Evolutionary conservation across 2,888 invertebrate genomes (phyloP).

Genomic region (Patella depressa): DNA sequence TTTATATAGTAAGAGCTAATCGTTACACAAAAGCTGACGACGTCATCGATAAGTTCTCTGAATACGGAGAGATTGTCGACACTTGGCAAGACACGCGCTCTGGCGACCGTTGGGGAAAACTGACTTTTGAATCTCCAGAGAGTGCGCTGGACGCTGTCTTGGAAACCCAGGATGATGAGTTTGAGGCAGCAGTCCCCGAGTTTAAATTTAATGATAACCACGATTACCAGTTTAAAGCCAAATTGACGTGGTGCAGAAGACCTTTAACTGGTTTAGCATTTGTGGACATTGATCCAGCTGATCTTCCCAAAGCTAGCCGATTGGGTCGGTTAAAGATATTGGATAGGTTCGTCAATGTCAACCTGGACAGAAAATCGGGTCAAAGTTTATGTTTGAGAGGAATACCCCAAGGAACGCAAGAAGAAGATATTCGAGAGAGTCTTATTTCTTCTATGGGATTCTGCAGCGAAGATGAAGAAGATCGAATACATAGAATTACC

Average conservation of each 20-base stretch:
- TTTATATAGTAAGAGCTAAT: conserved; percentile 37
- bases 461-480: background rate
- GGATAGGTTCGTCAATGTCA: conserved; percentile 17
- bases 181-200: conserved; percentile 36
- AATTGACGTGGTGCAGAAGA: conserved; percentile 51
- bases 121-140: conserved; percentile 37
- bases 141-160: conserved; percentile 35
- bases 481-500: conserved; percentile 5
- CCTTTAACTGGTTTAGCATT: conserved; percentile 47
- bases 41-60: conserved; percentile 33
- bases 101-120: conserved; percentile 48
- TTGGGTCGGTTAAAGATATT: conserved; percentile 3
- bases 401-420: conserved; percentile 29
- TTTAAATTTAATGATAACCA: conserved; percentile 19
- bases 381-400: conserved; percentile 26
- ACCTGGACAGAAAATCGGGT: conserved; percentile 14
- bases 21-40: conserved; percentile 23
- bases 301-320: conserved; percentile 16
- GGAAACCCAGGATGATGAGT: conserved; percentile 33
- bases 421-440: conserved; percentile 35
- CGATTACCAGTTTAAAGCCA: conserved; percentile 38
- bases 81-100: conserved; percentile 29
- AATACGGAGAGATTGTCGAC: conserved; percentile 42
- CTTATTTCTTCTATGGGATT: background rate
- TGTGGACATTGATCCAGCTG: conserved; percentile 41